Base-by-base conservation (phyloP, 2,888 invertebrate genomes). In the Troglohyphantes excavatus region DNA sequence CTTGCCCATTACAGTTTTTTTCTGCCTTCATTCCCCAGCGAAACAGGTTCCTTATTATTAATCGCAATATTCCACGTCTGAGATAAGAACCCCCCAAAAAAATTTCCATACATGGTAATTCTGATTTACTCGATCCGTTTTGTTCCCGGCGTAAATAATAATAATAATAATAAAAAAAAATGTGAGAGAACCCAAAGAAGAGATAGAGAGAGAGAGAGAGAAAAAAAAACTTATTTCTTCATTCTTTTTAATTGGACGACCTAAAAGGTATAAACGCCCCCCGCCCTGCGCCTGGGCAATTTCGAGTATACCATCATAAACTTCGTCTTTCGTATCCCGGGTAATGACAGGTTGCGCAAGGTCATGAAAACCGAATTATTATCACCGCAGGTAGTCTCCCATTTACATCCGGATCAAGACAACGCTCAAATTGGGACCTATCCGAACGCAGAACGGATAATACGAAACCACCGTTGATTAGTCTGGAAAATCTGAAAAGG, bases 81-180 rank as follows among this genome's bases (percentile, higher is more conserved):
- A 13, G 53, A 53, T 53, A 53, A 53, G 53, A 17, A 11, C 17
- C n/a, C 53, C 33, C 53, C n/a, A 53, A 53, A 39, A 39, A 39
- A 53, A 53, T 53, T 53, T 53, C 53, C 53, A 53, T 53, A 53
- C 53, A n/a, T 53, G 53, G 53, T 53, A 53, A 53, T 53, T 53
- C 53, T 53, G 53, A 53, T 53, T 53, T 53, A 53, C 5, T 17
- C 17, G 17, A 53, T 53, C 53, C 53, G 53, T 53, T 53, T 53
- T 53, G 53, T 53, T 53, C 53, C n/a, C 13, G 5, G 53, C 39
- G 39, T 39, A 39, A 39, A 39, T 39, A 39, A 39, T 39, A 39
- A 39, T 7, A 39, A 39, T 1, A 39, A 46, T 46, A 13, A 46
- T 7, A 46, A 46, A 53, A 17, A 53, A 53, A 53, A 11, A 39